Evolutionary conservation across 2,113 vertebrate species (phyloP).

Genomic region (Podocnemis expansa): DNA sequence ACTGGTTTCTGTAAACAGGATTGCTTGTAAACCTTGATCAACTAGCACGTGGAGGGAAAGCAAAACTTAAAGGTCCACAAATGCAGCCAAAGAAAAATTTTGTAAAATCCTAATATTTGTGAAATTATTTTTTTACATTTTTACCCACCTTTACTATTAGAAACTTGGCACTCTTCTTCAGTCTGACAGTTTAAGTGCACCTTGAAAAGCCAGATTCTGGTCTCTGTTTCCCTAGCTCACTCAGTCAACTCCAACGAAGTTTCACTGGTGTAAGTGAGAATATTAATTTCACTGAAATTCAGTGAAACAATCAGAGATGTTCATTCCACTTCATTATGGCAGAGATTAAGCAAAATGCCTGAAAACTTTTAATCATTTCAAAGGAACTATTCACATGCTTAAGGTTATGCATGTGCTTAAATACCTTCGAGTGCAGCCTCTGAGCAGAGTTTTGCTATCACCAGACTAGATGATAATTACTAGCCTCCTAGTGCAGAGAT

Average conservation of each 20-base stretch:
- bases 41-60: neutral
- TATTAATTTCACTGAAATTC: neutral
- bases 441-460: neutral
- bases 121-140: neutral
- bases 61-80: neutral
- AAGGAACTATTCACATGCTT: neutral
- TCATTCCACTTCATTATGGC: neutral
- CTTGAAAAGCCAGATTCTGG: neutral
- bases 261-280: neutral
- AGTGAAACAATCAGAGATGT: neutral
- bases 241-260: neutral
- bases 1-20: neutral
- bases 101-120: neutral
- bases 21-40: neutral
- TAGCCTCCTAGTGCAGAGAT: neutral
- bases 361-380: neutral
- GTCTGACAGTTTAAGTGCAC: neutral
- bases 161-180: neutral
- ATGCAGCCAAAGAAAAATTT: neutral
- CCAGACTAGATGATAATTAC: neutral
- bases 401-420: accelerated
- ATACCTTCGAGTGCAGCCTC: neutral
- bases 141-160: neutral
- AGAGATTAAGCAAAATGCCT: neutral
- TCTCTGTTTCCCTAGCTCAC: neutral